phyloP scores from a whole-genome alignment of 1,140 invertebrate genomes.

The Macrobrachium nipponense region DNA sequence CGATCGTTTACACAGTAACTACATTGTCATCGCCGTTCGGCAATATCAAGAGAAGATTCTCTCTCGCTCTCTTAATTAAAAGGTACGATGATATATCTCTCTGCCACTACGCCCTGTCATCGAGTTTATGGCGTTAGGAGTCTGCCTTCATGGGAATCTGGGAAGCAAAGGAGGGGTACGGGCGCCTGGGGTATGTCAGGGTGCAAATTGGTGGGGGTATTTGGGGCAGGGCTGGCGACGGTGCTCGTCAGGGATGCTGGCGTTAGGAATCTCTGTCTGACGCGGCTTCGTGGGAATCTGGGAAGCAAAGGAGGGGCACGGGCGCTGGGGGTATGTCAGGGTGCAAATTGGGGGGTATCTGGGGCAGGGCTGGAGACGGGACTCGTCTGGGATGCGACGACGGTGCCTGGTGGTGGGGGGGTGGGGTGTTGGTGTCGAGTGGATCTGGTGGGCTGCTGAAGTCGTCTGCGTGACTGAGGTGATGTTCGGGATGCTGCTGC shows the following conservation, averaged over 20 bases:
- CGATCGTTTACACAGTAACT: not conserved
- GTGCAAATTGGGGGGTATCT: constrained; percentile 63
- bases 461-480: constrained; percentile 8
- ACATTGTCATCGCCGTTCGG: not conserved
- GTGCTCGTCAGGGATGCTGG: not conserved
- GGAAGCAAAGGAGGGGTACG: no score
- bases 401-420: not conserved
- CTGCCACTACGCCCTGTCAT: no score
- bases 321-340: constrained; percentile 52
- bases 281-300: constrained; percentile 37
- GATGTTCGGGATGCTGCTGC: constrained; percentile 8
- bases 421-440: not conserved
- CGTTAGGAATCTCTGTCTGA: constrained; percentile 41
- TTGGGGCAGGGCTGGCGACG: no score
- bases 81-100: not conserved
- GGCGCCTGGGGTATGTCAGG: no score
- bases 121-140: no score
- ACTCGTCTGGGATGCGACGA: constrained; percentile 35
- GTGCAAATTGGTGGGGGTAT: no score
- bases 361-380: constrained; percentile 59
- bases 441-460: constrained; percentile 7
- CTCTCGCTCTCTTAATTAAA: not conserved
- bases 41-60: not conserved
- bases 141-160: no score
- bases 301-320: constrained; percentile 58